A percentile compares a stretch with the other conserved stretches of the same genome.
Evolutionary conservation across 92 coral and sea anemone genomes (phyloP).

Genomic region (Bergia puertoricense): DNA sequence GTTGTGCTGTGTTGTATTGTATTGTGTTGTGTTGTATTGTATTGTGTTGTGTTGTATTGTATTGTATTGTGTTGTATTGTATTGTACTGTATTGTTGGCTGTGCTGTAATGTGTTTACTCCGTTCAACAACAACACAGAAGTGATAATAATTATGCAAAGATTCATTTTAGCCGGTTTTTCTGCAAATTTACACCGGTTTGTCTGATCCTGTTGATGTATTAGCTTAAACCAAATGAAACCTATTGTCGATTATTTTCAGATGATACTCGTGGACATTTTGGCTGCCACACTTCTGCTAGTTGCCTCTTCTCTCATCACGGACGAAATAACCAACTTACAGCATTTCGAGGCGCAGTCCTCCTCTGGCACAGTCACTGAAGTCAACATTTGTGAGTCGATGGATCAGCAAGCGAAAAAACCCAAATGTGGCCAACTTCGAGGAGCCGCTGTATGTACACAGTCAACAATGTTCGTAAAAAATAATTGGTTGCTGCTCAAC

Average conservation of each 20-base stretch:
- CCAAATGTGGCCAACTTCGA: conserved; percentile 53
- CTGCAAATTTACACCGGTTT: too few relatives aligned
- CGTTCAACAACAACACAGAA: too few relatives aligned
- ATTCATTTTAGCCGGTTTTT: too few relatives aligned
- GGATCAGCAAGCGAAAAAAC: conserved; percentile 35
- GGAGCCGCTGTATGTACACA: conserved; percentile 46
- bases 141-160: too few relatives aligned
- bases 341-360: conserved; percentile 26
- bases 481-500: too few relatives aligned
- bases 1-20: too few relatives aligned
- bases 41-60: too few relatives aligned
- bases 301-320: conserved; percentile 46
- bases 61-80: too few relatives aligned
- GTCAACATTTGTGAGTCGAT: conserved; percentile 36
- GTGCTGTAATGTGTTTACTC: too few relatives aligned
- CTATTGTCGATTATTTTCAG: conserved; percentile 16
- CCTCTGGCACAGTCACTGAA: conserved; percentile 23
- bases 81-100: too few relatives aligned
- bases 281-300: conserved; percentile 36
- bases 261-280: conserved; percentile 38
- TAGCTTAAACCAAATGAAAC: background rate
- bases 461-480: too few relatives aligned
- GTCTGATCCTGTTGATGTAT: background rate
- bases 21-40: too few relatives aligned
- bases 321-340: conserved; percentile 48